phyloP scores from a whole-genome alignment of 2,797 vertebrate species.

The Acridotheres tristis region DNA sequence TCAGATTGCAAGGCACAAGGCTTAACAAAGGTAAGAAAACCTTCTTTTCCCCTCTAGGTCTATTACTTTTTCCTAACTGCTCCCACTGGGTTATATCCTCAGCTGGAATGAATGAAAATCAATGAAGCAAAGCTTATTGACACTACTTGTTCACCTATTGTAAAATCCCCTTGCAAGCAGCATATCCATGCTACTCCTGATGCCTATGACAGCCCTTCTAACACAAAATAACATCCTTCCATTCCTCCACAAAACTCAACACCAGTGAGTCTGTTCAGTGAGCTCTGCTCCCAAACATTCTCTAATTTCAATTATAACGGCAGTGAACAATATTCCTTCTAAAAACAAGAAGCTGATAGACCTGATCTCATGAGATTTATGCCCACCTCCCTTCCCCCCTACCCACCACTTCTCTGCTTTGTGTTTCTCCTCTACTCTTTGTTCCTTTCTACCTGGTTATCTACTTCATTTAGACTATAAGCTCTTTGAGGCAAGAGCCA shows the following conservation, averaged over 20 bases:
- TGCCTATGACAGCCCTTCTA: neutral
- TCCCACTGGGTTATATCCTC: constrained; percentile 23
- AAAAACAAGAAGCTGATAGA: constrained; percentile 1
- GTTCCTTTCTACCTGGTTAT: constrained; percentile 53
- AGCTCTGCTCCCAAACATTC: constrained; percentile 4
- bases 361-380: neutral
- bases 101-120: constrained; percentile 48
- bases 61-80: constrained; percentile 29
- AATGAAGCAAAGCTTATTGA: constrained; percentile 40
- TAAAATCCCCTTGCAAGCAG: neutral
- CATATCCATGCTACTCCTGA: neutral
- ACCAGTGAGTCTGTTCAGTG: neutral
- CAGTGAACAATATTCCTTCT: neutral
- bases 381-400: neutral
- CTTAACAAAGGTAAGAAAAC: neutral
- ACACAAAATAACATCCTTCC: neutral
- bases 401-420: neutral
- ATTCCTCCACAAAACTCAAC: neutral
- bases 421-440: constrained; percentile 8
- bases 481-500: constrained; percentile 28
- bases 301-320: neutral
- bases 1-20: neutral
- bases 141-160: neutral
- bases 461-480: constrained; percentile 43
- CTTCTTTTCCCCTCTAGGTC: neutral